A percentile compares a stretch with the other conserved stretches of the same genome.
Conservation (phyloP, 1,140 invertebrate genomes). For the Drosophila lacteicornis region DNA sequence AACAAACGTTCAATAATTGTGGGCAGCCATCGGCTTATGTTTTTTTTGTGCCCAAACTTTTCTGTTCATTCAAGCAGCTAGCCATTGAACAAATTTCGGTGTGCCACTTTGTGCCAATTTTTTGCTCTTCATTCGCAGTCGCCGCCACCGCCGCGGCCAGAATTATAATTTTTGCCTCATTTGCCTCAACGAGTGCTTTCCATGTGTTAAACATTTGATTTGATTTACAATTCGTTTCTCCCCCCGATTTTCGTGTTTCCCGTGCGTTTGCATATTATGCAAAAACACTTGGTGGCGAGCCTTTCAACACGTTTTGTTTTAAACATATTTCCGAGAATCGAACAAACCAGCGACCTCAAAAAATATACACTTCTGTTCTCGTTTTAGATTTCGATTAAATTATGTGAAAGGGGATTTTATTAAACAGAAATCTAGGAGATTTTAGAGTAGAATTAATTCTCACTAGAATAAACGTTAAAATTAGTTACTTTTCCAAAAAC, state of each 20-base stretch:
- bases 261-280: slow-evolving; percentile 51
- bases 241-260: slow-evolving; percentile 13
- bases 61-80: slow-evolving; percentile 59
- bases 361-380: neutral
- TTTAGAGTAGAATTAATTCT: no score
- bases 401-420: neutral
- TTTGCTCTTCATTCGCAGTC: neutral
- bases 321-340: slow-evolving; percentile 39
- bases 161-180: slow-evolving; percentile 53
- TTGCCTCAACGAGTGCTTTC: slow-evolving; percentile 41
- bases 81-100: slow-evolving; percentile 58
- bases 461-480: no score
- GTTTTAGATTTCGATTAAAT: neutral
- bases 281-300: slow-evolving; percentile 56
- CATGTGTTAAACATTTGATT: slow-evolving; percentile 78
- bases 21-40: slow-evolving; percentile 37
- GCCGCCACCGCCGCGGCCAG: slow-evolving; percentile 4
- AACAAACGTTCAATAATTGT: slow-evolving; percentile 60
- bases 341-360: slow-evolving; percentile 16
- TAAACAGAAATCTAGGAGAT: neutral
- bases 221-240: slow-evolving; percentile 65
- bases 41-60: neutral
- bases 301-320: slow-evolving; percentile 68
- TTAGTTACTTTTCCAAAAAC: no score
- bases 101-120: slow-evolving; percentile 62